Conservation (phyloP, 2,113 vertebrate genomes). For the Pitta sordida region DNA sequence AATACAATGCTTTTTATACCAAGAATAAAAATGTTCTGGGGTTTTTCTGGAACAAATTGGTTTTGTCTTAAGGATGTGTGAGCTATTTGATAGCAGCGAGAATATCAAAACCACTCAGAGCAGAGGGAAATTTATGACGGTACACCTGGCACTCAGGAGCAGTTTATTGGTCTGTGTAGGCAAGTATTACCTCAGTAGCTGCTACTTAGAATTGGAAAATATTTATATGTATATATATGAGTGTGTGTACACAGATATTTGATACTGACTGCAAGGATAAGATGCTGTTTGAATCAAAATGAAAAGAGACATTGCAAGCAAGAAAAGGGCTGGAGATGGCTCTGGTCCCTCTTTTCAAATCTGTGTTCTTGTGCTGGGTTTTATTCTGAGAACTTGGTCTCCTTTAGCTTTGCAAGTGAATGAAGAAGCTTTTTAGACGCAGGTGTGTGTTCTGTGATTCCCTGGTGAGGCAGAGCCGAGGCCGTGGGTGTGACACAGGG, state of each 20-base stretch:
- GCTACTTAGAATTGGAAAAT: background rate
- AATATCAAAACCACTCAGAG: background rate
- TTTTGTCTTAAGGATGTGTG: background rate
- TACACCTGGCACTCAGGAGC: background rate
- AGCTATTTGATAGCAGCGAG: background rate
- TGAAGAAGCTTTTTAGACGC: accelerated
- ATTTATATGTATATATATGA: background rate
- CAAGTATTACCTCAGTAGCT: background rate
- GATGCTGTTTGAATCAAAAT: background rate
- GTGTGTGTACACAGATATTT: background rate
- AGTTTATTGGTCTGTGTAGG: background rate
- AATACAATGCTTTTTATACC: background rate
- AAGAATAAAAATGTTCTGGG: background rate
- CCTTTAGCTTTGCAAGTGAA: background rate
- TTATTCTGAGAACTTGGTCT: background rate
- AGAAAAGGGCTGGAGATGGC: background rate
- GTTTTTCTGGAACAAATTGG: background rate
- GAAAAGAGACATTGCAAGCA: background rate
- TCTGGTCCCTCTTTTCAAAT: background rate
- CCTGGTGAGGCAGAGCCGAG: background rate
- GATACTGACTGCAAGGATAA: background rate
- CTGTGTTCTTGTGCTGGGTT: accelerated
- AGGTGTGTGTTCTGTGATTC: background rate
- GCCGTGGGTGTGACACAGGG: accelerated
- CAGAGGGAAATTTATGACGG: background rate